Base-by-base conservation (phyloP, 2,113 vertebrate genomes). In the Hydropotes inermis region DNA sequence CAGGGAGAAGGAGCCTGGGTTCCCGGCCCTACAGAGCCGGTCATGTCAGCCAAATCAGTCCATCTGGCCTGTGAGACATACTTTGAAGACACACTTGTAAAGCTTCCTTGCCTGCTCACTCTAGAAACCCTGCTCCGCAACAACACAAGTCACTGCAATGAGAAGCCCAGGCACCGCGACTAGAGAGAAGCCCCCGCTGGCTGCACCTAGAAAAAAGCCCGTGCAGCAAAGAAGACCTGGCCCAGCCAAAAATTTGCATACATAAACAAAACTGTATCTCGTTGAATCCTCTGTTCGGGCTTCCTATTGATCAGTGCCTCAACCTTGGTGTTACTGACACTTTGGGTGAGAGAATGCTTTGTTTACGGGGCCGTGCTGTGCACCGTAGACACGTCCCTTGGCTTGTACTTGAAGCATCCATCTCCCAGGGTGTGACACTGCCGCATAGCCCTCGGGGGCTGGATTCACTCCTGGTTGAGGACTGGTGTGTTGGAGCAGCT, bases 161-260 rank as follows among this genome's bases (percentile, higher is more conserved):
- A 43, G 70, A 76, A 27, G 23, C 23, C 39, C 39, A 27, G 0
- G 2, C 7, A 43, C 21, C 11, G 3, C 11, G 25, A 6, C 36
- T 74, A 6, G 11, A 39, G 11, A 43, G 70, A 0, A 43, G 70
- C 70, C 6, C 19, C 3, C 0, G 23, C 70, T 15, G 23, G 70
- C 70, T 27, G 70, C 39, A 27, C 7, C 23, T 27, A 43, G 23
- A 43, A 15, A 27, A 76, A 43, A 76, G 39, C 70, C 36, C 0
- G 0, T 0, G 6, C 70, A 27, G 21, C 70, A 27, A 7, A 13
- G 39, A 43, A 76, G 39, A 15, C 39, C 70, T 7, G 39, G 70
- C 23, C 27, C 70, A 43, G 70, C 23, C 70, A 43, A 7, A 23
- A 74, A 13, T 39, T 13, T 74, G 36, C 67, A 74, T 74, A 92